Evolutionary conservation across 1,140 invertebrate species (phyloP).

Genomic region (Lordiphosa clarofinis): DNA sequence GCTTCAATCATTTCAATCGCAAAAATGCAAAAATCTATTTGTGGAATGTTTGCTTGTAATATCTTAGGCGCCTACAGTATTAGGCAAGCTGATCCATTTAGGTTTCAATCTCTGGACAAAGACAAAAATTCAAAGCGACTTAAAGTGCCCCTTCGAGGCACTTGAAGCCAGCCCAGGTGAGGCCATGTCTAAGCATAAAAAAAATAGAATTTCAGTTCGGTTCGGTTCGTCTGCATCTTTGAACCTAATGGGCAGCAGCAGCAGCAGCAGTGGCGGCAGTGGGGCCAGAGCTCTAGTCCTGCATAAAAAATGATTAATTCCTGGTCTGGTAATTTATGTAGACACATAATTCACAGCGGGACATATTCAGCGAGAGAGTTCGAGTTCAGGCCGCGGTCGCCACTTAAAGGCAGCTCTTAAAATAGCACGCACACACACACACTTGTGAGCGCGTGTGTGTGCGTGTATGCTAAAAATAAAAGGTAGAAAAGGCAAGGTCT

Average conservation of each 20-base stretch:
- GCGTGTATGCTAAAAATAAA: slow-evolving; percentile 68
- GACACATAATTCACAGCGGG: slow-evolving; percentile 77
- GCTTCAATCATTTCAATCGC: no score
- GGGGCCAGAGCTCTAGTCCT: slow-evolving; percentile 36
- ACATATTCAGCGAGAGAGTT: slow-evolving; percentile 73
- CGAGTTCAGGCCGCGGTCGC: slow-evolving; percentile 71
- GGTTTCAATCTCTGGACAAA: slow-evolving; percentile 43
- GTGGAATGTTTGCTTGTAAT: slow-evolving; percentile 3
- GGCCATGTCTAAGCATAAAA: slow-evolving; percentile 4
- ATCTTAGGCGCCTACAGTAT: slow-evolving; percentile 27
- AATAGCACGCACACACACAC: slow-evolving; percentile 54
- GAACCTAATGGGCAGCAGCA: slow-evolving; percentile 58
- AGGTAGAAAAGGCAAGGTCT: slow-evolving; percentile 33
- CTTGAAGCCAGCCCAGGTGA: slow-evolving; percentile 2
- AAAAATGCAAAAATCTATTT: slow-evolving; percentile 5
- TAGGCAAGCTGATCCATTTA: slow-evolving; percentile 12
- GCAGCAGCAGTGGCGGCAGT: neutral
- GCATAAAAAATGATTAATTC: slow-evolving; percentile 78
- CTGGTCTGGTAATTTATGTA: slow-evolving; percentile 74
- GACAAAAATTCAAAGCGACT: slow-evolving; percentile 64
- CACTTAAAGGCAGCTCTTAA: slow-evolving; percentile 70
- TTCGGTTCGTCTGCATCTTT: slow-evolving; percentile 23
- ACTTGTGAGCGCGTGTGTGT: neutral
- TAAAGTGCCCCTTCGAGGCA: slow-evolving; percentile 54
- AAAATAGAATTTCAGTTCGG: slow-evolving; percentile 17